Evolutionary conservation across 1,140 invertebrate species (phyloP).

Genomic region (Papilio polytes): DNA sequence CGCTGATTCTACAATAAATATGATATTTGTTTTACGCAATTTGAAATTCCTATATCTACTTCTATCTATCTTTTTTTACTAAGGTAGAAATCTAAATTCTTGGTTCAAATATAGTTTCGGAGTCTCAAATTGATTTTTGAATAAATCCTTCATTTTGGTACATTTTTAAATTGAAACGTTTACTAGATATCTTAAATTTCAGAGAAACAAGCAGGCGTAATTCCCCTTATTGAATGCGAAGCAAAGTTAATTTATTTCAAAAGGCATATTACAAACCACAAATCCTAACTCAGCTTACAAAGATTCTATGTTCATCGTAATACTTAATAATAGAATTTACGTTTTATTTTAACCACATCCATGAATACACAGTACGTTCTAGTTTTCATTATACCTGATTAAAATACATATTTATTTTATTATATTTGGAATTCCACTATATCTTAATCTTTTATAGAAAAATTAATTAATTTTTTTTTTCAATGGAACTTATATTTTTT

Average conservation of each 20-base stretch:
- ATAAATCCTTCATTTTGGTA: neutral
- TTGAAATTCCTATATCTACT: too few species aligned
- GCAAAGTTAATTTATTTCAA: conserved; percentile 7
- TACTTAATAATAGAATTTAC: neutral
- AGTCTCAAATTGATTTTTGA: too few species aligned
- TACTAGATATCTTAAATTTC: neutral
- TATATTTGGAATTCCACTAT: neutral
- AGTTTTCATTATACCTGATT: neutral
- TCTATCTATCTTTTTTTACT: too few species aligned
- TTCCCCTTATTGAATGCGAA: neutral
- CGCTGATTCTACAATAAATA: too few species aligned
- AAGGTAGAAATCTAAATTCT: too few species aligned
- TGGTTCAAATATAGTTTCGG: too few species aligned
- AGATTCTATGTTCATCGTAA: neutral
- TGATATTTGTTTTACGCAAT: too few species aligned
- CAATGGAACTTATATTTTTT: neutral
- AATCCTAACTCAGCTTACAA: neutral
- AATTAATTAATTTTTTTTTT: neutral
- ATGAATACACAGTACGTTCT: neutral
- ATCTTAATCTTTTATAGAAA: neutral
- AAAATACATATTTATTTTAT: too few species aligned
- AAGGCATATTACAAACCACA: neutral
- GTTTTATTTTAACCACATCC: neutral
- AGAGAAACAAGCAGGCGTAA: neutral
- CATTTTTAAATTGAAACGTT: neutral